Base-by-base conservation (phyloP, 2,113 vertebrate species). In the Ameiurus melas region DNA sequence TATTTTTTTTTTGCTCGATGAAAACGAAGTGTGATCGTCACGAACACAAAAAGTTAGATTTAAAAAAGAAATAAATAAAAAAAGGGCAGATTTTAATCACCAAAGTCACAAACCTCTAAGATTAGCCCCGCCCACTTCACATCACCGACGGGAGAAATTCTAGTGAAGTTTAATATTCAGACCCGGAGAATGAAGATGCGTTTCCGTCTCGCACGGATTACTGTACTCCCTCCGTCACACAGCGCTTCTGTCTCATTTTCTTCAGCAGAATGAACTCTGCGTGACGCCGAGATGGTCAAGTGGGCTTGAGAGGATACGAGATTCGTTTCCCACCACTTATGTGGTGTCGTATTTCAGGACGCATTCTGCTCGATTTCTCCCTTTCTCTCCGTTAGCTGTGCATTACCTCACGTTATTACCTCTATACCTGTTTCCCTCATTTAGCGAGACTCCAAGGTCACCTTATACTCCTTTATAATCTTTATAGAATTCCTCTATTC, bases 131-230 rank as follows among this genome's bases (percentile, higher is more conserved):
- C 79, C 53, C 53, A 33, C 79, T 12, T 81, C 20, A 2, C 51
- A n/a, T 79, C 43, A n/a, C 13, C 8, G 16, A n/a, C 16, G 1
- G 13, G 10, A n/a, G 43, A 30, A 1, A 19, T 55, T 30, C 47
- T 79, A 1, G 10, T 25, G 19, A 13, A 25, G 80, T 36, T 14
- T 58, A 39, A 39, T 14, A 36, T 13, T 25, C 30, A 6, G n/a
- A 57, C 3, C 20, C 4, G 1, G 39, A 25, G 73, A 1, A 3
- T 36, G 5, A 5, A 36, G 8, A 5, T 2, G 0, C 19, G 14
- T 58, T 33, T 22, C 43, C 3, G 3, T 75, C 43, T 75, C 36
- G 2, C 0, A 8, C 2, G 7, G 70, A 20, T 39, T 8, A 0
- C 9, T 43, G 36, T 43, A 3, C 53, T 16, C 12, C 77, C 83